Evolutionary conservation across 2,888 invertebrate genomes (phyloP).

Genomic region (Polylopha cassiicola): DNA sequence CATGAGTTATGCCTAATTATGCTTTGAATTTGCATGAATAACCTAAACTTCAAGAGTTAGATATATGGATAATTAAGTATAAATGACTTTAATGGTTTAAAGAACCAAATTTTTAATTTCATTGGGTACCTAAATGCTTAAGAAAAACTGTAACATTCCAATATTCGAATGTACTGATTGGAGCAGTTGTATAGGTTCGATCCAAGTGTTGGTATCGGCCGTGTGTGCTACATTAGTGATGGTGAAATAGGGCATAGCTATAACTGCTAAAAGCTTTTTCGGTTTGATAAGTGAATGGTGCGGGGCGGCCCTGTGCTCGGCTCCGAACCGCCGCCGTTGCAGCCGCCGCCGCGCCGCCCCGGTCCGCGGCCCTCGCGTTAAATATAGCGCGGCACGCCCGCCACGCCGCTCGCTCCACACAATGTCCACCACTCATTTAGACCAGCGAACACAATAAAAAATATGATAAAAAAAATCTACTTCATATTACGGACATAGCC

Average conservation of each 20-base stretch:
- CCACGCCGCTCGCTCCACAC: constrained; percentile 51
- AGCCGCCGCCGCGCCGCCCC: constrained; percentile 25
- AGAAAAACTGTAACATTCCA: too few relatives aligned
- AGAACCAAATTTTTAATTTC: too few relatives aligned
- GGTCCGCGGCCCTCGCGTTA: constrained; percentile 63
- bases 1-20: constrained; percentile 11
- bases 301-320: constrained; percentile 39
- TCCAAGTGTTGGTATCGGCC: neutral
- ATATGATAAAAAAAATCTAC: constrained; percentile 7
- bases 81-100: too few relatives aligned
- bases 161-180: too few relatives aligned
- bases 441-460: constrained; percentile 18
- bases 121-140: too few relatives aligned
- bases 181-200: too few relatives aligned
- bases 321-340: constrained; percentile 36
- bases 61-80: constrained; percentile 5
- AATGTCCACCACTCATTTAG: constrained; percentile 57
- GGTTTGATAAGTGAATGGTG: constrained; percentile 54
- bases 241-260: constrained; percentile 13
- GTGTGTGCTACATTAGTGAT: neutral
- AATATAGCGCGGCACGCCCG: constrained; percentile 71
- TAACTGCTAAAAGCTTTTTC: constrained; percentile 25
- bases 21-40: neutral
- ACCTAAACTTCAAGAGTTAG: too few relatives aligned
- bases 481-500: constrained; percentile 1